phyloP scores from a whole-genome alignment of 1,140 invertebrate genomes.

The Drosophila mayri region DNA sequence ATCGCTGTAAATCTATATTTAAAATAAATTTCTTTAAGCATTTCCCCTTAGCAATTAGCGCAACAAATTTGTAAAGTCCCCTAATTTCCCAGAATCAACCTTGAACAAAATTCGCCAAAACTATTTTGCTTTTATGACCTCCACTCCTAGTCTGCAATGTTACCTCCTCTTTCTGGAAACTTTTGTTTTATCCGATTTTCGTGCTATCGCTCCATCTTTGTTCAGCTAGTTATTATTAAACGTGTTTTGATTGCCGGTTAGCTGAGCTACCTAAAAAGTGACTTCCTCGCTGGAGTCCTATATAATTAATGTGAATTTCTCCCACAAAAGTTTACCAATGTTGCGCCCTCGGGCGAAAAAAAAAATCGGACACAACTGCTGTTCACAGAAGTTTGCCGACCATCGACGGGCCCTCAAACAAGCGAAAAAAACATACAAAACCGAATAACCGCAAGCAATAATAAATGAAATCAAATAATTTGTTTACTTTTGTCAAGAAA shows the following conservation, averaged over 20 bases:
- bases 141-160: neutral
- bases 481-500: conserved; percentile 75
- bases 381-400: conserved; percentile 68
- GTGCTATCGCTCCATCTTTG: conserved; percentile 11
- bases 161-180: neutral
- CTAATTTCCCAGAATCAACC: neutral
- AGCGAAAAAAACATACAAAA: conserved; percentile 27
- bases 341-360: conserved; percentile 25
- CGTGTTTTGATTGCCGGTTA: conserved; percentile 58
- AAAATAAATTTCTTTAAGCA: neutral
- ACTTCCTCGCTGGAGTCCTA: conserved; percentile 26
- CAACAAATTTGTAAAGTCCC: neutral
- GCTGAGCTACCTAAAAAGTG: conserved; percentile 32
- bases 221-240: conserved; percentile 47
- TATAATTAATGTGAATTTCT: conserved; percentile 69
- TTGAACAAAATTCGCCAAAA: neutral
- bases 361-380: conserved; percentile 20
- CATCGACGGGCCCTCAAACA: conserved; percentile 53
- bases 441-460: conserved; percentile 58
- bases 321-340: conserved; percentile 50
- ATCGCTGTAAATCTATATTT: neutral
- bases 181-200: conserved; percentile 22
- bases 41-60: neutral
- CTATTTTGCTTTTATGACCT: neutral
- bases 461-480: conserved; percentile 75